Conservation (phyloP, 2,797 vertebrate species). For the Erethizon dorsatum region DNA sequence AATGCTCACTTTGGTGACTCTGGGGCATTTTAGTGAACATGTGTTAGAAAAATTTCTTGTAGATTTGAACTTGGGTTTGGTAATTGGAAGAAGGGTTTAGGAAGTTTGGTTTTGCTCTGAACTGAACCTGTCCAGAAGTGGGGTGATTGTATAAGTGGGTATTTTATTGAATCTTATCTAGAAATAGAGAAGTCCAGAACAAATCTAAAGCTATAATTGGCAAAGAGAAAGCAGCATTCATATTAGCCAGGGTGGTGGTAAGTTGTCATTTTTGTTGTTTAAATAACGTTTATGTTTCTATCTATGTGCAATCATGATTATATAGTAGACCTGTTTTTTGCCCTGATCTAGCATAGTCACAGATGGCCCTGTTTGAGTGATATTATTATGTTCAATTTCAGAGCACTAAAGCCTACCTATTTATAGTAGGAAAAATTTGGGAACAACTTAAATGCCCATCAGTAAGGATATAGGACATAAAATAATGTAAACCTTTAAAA, state of each 20-base stretch:
- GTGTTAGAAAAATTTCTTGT: background rate
- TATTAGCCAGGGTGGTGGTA: background rate
- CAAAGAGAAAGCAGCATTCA: background rate
- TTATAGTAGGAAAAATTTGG: background rate
- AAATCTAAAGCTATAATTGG: background rate
- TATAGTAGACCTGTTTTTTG: background rate
- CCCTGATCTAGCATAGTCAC: background rate
- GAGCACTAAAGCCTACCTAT: slow-evolving; percentile 6
- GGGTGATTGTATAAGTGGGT: background rate
- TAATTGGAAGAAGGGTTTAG: background rate
- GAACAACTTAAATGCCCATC: background rate
- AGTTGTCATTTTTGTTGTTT: background rate
- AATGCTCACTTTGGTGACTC: background rate
- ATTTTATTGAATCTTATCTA: slow-evolving; percentile 21
- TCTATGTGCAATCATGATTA: background rate
- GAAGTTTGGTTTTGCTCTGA: background rate
- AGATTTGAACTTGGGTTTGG: background rate
- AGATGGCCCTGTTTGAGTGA: slow-evolving; percentile 30
- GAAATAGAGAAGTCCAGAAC: background rate
- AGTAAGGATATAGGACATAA: slow-evolving; percentile 5
- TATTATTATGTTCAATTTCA: slow-evolving; percentile 45
- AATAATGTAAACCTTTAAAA: slow-evolving; percentile 35
- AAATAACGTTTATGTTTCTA: background rate
- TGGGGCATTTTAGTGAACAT: background rate
- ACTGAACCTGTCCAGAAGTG: background rate